These are phyloP conservation scores for Furcula furcula DNA, from an alignment of 2,888 invertebrate genomes.

Conservation along the genomic window DNA sequence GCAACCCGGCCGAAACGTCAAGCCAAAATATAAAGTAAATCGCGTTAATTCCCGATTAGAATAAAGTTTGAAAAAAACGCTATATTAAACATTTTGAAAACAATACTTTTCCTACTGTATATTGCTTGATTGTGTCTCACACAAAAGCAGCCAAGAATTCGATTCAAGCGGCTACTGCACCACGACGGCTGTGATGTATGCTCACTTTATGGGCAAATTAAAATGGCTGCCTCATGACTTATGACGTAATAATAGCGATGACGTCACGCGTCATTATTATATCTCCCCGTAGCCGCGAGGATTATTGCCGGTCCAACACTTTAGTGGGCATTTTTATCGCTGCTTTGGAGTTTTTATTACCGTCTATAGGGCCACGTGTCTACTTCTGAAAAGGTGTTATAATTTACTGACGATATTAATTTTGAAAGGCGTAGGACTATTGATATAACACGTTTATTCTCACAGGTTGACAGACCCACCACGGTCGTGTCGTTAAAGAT, in stretches of 20 bases:
- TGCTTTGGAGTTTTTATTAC: conserved; percentile 1
- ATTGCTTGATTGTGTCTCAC: conserved; percentile 7
- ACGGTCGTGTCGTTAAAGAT: no score
- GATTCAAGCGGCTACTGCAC: conserved; percentile 39
- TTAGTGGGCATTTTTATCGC: conserved; percentile 3
- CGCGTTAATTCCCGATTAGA: no score
- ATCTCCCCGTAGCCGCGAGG: neutral
- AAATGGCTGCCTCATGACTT: conserved; percentile 51
- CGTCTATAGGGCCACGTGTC: conserved; percentile 5
- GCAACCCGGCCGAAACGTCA: no score
- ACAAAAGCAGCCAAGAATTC: conserved; percentile 42
- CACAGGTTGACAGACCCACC: no score
- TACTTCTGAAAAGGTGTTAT: neutral
- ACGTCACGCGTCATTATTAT: conserved; percentile 19
- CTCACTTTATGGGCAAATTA: conserved; percentile 57
- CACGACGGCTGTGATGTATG: conserved; percentile 45
- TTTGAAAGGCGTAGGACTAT: no score
- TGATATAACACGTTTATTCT: no score
- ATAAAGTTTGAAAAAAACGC: no score
- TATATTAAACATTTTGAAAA: no score
- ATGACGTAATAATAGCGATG: conserved; percentile 46
- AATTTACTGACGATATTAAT: no score
- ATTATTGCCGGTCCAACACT: conserved; percentile 11
- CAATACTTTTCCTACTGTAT: conserved; percentile 4
- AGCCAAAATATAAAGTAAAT: no score